Conservation (phyloP, 2,113 vertebrate genomes). For the Bucco capensis region DNA sequence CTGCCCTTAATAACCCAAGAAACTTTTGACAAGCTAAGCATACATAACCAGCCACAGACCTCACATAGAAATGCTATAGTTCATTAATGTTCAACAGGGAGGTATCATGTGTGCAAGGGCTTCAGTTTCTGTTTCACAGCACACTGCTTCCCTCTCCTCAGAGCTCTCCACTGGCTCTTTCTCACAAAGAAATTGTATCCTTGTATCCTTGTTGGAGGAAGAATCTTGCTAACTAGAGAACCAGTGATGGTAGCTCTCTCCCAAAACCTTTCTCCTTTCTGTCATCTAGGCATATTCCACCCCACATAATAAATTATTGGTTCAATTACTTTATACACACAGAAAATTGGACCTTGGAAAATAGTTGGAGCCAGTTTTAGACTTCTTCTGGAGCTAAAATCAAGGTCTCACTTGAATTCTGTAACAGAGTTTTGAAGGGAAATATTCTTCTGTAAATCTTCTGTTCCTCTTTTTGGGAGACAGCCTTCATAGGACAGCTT, state of each 20-base stretch:
- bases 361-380: neutral
- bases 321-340: neutral
- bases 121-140: neutral
- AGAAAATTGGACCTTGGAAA: neutral
- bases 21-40: conserved; percentile 3
- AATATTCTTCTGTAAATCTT: neutral
- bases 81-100: neutral
- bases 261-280: neutral
- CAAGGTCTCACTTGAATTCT: neutral
- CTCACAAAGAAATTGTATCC: neutral
- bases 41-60: neutral
- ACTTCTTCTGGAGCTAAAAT: neutral
- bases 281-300: neutral
- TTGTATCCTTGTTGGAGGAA: neutral
- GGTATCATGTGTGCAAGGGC: neutral
- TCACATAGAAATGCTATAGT: neutral
- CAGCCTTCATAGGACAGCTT: neutral
- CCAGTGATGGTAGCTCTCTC: neutral
- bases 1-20: neutral
- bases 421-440: neutral
- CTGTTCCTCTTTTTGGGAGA: neutral
- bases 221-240: neutral
- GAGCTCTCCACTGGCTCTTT: neutral
- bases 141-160: neutral
- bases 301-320: neutral